These are phyloP conservation scores for Acromyrmex heyeri DNA, from an alignment of 1,140 invertebrate genomes.

Conservation along the genomic window DNA sequence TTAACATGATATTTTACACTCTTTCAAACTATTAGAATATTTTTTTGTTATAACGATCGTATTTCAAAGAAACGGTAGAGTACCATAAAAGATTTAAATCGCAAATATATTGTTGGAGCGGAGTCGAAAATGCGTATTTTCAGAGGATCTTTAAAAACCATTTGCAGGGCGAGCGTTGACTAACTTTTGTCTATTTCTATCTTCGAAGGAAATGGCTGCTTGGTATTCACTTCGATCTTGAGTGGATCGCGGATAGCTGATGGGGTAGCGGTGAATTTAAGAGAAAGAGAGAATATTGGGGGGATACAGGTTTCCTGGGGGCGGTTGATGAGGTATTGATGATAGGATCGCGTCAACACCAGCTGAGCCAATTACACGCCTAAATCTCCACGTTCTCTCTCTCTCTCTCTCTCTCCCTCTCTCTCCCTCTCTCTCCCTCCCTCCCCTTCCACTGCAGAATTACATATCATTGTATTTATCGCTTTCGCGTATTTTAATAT, in stretches of 20 bases:
- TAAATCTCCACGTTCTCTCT: constrained; percentile 80
- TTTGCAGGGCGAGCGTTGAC: constrained; percentile 26
- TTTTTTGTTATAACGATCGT: neutral
- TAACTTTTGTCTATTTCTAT: constrained; percentile 62
- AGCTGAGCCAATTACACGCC: constrained; percentile 87
- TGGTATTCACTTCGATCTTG: constrained; percentile 77
- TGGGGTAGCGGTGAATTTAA: constrained; percentile 57
- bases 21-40: neutral
- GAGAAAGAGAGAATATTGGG: constrained; percentile 65
- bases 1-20: neutral
- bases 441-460: neutral
- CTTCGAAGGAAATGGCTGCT: constrained; percentile 70
- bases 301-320: constrained; percentile 85
- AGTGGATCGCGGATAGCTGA: constrained; percentile 59
- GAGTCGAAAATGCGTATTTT: constrained; percentile 16
- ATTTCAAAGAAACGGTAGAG: neutral
- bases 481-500: constrained; percentile 35
- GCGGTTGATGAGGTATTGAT: constrained; percentile 87
- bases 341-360: constrained; percentile 87
- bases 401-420: constrained; percentile 69
- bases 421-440: constrained; percentile 20
- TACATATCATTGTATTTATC: constrained; percentile 44
- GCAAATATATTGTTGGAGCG: neutral
- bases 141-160: constrained; percentile 39
- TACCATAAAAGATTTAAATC: neutral